Percentiles rank a stretch among this genome's conserved stretches.
phyloP scores from a whole-genome alignment of 1,140 invertebrate species.

The Microplitis demolitor region DNA sequence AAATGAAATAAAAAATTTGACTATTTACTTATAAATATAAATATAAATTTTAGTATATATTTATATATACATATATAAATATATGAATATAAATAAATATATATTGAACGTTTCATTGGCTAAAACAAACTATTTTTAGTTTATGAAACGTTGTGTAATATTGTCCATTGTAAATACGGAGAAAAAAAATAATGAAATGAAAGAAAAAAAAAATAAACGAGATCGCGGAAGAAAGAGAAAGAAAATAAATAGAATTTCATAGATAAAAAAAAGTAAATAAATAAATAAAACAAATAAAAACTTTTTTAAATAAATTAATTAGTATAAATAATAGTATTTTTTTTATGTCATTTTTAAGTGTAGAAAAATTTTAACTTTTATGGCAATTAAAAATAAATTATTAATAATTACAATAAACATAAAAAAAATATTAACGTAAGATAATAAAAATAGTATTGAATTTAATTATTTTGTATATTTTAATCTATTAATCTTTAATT shows the following conservation, averaged over 20 bases:
- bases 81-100: constrained; percentile 18
- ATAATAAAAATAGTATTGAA: background rate
- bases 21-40: too few species aligned
- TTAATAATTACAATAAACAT: too few species aligned
- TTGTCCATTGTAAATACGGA: constrained; percentile 34
- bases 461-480: constrained; percentile 14
- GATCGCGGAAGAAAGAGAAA: background rate
- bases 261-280: background rate
- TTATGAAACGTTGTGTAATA: constrained; percentile 37
- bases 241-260: background rate
- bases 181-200: constrained; percentile 6
- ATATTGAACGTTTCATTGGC: constrained; percentile 15
- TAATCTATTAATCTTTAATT: background rate
- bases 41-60: background rate
- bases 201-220: background rate
- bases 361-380: too few species aligned
- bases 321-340: background rate
- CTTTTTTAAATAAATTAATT: constrained; percentile 12
- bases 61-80: background rate
- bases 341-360: too few species aligned
- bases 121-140: constrained; percentile 20
- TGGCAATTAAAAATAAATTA: too few species aligned
- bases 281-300: background rate
- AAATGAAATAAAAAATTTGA: too few species aligned
- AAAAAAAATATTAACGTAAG: too few species aligned